Evolutionary conservation across 1,140 invertebrate species (phyloP), one percentile per base, ranked within the genome.

Genomic region (Sarcophaga peregrina): DNA sequence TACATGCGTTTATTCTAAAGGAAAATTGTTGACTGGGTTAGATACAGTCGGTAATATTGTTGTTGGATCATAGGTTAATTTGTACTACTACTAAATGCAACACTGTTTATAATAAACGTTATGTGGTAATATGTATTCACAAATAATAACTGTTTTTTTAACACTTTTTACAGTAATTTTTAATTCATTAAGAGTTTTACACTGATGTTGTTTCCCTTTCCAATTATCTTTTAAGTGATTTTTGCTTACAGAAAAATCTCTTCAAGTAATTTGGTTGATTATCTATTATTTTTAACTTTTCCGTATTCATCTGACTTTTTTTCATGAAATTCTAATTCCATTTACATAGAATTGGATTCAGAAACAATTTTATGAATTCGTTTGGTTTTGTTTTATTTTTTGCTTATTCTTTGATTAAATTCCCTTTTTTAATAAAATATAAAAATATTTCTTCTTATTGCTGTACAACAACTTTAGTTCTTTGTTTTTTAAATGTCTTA

Each of bases 151-250:
- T 62, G 10, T 62, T 15, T 37, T 37, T 37, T 37, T 2, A 37
- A 37, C 25, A 37, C 25, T 37, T 37, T 9, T 62, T 5, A 62
- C 54, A 62, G 4, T 62, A 58, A n/a, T 62, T 20, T 68, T 20
- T n/a, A 62, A 2, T 68, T 68, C 5, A n/a, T 20, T 20, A 11
- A 58, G 9, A 20, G 17, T 68, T 68, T 5, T 58, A 5, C 54
- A 58, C 54, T 52, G 9, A 3, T 52, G 50, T 52, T 68, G n/a
- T 52, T 20, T n/a, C 5, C 62, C 5, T 68, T 68, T 9, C 62
- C 80, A 58, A 58, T 81, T 81, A 37, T 25, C 80, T 58, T 58
- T 62, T 81, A 62, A 62, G 80, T 68, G 58, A 81, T 50, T 81
- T 62, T 62, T 81, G 37, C 25, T 13, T 8, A 10, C 11, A 13